A percentile compares a stretch with the other conserved stretches of the same genome.
These are phyloP conservation scores for Platycnemis pennipes DNA, from an alignment of 2,888 invertebrate genomes.

Conservation along the genomic window DNA sequence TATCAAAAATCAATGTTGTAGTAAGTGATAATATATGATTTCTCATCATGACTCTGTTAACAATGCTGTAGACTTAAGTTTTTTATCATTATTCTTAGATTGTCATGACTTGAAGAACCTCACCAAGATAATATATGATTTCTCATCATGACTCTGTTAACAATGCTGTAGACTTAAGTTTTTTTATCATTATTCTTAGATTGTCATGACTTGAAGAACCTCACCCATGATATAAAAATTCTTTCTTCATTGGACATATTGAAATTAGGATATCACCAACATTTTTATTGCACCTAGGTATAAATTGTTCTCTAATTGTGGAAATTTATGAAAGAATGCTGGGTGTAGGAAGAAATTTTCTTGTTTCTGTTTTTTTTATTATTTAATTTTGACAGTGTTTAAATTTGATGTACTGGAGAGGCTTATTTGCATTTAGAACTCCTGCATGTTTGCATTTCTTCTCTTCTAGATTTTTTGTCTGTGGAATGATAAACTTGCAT, in stretches of 20 bases:
- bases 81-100: not conserved
- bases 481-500: not conserved
- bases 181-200: not conserved
- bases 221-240: not conserved
- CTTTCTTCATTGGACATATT: not conserved
- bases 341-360: not conserved
- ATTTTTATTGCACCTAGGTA: not conserved
- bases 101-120: not conserved
- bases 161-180: no score
- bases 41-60: no score
- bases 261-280: not conserved
- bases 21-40: no score
- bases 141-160: no score
- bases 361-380: not conserved
- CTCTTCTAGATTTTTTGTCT: not conserved
- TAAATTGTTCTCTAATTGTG: not conserved
- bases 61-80: no score
- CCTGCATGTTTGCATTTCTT: constrained; percentile 13
- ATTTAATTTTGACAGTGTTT: not conserved
- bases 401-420: not conserved
- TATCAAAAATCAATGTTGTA: not conserved
- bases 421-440: not conserved
- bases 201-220: not conserved
- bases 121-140: no score
- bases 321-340: not conserved